Base-by-base conservation (phyloP, 2,888 invertebrate genomes). In the Graphium colonna region DNA sequence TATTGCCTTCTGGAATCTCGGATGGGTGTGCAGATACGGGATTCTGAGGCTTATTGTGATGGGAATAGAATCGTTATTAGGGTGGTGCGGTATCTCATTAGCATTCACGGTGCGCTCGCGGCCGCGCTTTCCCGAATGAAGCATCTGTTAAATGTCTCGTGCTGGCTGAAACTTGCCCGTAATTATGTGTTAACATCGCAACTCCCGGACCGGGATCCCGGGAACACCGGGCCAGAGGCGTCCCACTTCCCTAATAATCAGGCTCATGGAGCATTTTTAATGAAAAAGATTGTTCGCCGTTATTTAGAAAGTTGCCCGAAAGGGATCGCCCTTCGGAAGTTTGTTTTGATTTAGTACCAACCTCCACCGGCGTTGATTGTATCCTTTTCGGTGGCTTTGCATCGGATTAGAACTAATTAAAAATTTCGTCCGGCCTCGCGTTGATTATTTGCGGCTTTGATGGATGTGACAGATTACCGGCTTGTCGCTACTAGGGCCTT, bases 111-210 rank as follows among this genome's bases (percentile, higher is more conserved):
- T 78, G 79, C 84, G 87, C 81, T 77, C 86, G 85, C 84, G 83
- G 78, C 83, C 79, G 78, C 81, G 70, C 82, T 81, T 78, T 77
- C 80, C 80, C 82, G 81, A 84, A 84, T 82, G 83, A 88, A 89
- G 84, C 89, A 87, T 86, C 88, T 87, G 89, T 86, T 89, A 89
- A 89, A 89, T 88, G 87, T 89, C 88, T 86, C 86, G 84, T 83
- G 83, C 83, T 82, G 77, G 83, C 82, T 82, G 77, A 86, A 87
- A 87, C 87, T 88, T 87, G 77, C 76, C 75, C 78, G 81, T 88
- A 88, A 89, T 89, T 88, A 89, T 89, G 88, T 89, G 89, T 88
- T 88, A 88, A 89, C 87, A 89, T 86, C 79, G 82, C 77, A 89
- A 88, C 84, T 85, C 86, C 85, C 79, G 63, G 67, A 67, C 70